Evolutionary conservation across 2,797 vertebrate species (phyloP).

Genomic region (Coregonus ussuriensis): DNA sequence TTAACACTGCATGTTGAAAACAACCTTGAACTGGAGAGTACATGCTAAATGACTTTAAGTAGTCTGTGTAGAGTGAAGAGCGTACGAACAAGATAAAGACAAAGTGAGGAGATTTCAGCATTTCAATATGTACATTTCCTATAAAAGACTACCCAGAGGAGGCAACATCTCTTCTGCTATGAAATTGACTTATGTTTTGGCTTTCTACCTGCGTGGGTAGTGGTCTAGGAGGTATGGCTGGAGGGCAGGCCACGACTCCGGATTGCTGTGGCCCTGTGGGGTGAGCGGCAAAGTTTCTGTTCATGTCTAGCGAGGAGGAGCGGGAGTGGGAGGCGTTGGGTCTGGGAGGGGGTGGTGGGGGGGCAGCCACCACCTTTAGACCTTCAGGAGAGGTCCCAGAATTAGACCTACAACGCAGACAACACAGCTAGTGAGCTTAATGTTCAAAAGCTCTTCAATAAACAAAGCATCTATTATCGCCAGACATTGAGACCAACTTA

Average conservation of each 20-base stretch:
- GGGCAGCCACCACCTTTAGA: conserved; percentile 85
- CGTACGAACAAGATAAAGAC: too few relatives aligned
- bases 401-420: conserved; percentile 85
- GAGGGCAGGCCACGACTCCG: conserved; percentile 86
- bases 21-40: neutral
- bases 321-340: conserved; percentile 94
- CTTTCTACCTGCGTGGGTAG: conserved; percentile 88
- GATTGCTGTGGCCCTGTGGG: conserved; percentile 83
- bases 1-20: neutral
- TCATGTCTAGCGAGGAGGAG: conserved; percentile 97
- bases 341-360: conserved; percentile 92
- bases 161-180: too few relatives aligned
- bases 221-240: conserved; percentile 96
- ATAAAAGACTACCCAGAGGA: too few relatives aligned
- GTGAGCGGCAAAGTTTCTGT: conserved; percentile 86
- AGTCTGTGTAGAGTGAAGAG: too few relatives aligned
- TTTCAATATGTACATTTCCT: too few relatives aligned
- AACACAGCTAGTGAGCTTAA: neutral
- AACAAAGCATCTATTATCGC: neutral
- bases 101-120: too few relatives aligned
- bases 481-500: conserved; percentile 53
- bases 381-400: conserved; percentile 92
- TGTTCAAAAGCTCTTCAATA: neutral
- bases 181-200: too few relatives aligned
- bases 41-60: neutral